These are phyloP conservation scores for Cataglyphis rosenhaueri DNA, from an alignment of 2,888 invertebrate species.

Conservation along the genomic window DNA sequence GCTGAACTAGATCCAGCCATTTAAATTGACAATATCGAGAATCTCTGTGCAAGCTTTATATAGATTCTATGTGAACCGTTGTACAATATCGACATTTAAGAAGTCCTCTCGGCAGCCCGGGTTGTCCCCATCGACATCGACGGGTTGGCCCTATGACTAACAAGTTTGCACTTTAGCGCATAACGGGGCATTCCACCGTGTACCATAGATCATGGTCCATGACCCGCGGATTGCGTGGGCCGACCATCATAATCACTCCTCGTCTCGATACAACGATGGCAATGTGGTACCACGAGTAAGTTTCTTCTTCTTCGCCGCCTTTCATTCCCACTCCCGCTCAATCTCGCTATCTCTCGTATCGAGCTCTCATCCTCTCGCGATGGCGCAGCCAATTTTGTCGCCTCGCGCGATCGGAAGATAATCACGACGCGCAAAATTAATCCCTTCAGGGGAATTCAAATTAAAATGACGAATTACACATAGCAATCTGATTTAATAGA, in stretches of 20 bases:
- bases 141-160: conserved; percentile 82
- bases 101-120: conserved; percentile 59
- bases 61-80: background rate
- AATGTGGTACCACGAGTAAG: conserved; percentile 72
- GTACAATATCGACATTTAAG: conserved; percentile 6
- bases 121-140: conserved; percentile 75
- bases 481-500: background rate
- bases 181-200: conserved; percentile 82
- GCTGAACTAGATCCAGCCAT: conserved; percentile 14
- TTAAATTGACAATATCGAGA: background rate
- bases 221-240: conserved; percentile 84
- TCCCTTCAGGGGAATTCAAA: background rate
- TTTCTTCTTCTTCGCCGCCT: conserved; percentile 64
- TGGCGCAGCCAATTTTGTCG: conserved; percentile 59
- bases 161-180: conserved; percentile 85
- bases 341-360: conserved; percentile 51
- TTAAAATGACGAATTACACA: background rate
- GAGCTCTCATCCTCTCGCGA: conserved; percentile 28
- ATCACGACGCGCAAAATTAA: conserved; percentile 53
- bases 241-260: conserved; percentile 76
- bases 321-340: conserved; percentile 28
- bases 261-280: conserved; percentile 67
- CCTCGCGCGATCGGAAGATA: conserved; percentile 62
- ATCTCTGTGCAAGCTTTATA: background rate
- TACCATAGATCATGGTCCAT: conserved; percentile 84